Evolutionary conservation across 2,888 invertebrate species (phyloP).

Genomic region (Synanthedon tipuliformis): DNA sequence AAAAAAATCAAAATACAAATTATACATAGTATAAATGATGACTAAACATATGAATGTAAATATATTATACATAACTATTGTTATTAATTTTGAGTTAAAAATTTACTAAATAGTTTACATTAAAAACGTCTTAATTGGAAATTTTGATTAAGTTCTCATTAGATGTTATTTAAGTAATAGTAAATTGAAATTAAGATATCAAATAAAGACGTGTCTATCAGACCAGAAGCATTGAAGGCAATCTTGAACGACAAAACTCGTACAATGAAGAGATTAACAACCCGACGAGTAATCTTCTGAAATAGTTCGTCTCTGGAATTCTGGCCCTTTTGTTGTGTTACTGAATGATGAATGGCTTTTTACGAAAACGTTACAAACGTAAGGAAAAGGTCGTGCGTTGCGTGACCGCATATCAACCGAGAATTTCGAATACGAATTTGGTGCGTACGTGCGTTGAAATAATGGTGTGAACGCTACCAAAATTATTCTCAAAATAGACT

Average conservation of each 20-base stretch:
- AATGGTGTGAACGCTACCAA: conserved; percentile 24
- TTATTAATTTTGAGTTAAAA: too few species aligned
- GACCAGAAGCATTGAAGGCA: neutral
- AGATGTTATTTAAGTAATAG: too few species aligned
- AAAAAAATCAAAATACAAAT: too few species aligned
- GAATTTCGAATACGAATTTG: conserved; percentile 44
- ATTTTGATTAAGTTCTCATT: too few species aligned
- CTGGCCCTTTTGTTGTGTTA: conserved; percentile 6
- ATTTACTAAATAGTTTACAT: too few species aligned
- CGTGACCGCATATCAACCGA: conserved; percentile 50
- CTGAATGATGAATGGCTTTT: conserved; percentile 35
- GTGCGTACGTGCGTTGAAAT: conserved; percentile 51
- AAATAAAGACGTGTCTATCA: neutral
- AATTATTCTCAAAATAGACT: conserved; percentile 33
- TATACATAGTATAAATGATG: too few species aligned
- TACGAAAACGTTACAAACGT: conserved; percentile 13
- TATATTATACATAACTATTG: too few species aligned
- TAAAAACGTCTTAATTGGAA: too few species aligned
- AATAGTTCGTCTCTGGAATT: neutral
- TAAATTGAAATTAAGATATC: neutral
- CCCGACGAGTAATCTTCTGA: neutral
- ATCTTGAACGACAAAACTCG: neutral
- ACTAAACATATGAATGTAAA: too few species aligned
- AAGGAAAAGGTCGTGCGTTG: conserved; percentile 25
- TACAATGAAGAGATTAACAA: neutral